Base-by-base conservation (phyloP, 2,888 invertebrate genomes). In the Drosophila mimetica region DNA sequence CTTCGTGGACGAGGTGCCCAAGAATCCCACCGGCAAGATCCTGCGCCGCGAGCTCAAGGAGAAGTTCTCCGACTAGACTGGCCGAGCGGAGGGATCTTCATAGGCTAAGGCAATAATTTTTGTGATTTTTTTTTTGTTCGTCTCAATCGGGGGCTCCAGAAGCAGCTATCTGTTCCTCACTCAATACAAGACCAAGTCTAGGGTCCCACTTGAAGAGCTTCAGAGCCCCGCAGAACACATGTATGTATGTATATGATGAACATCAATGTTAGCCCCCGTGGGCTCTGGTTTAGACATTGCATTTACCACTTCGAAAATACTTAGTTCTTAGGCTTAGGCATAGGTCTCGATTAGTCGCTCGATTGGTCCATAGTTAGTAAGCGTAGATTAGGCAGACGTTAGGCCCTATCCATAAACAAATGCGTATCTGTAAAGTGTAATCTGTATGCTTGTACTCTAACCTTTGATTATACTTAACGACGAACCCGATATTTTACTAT, bases 1-100 rank as follows among this genome's bases (percentile, higher is more conserved):
- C 20, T 94, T 96, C 74, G 90, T 95, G n/a, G 93, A 94, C 0
- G 92, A 91, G 53, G 94, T 97, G 80, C 97, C 97, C 0, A 96
- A 96, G 91, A 95, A 94, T 88, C 92, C 94, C 0, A 93, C 96
- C 0, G 97, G 97, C 1, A 97, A 97, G 91, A 96, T 97, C 76
- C 91, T 97, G 57, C 93, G 96, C 61, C 93, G 93, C 74, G 91
- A 93, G 39, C 89, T 96, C 36, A 92, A 92, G 82, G 91, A 92
- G 65, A 84, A 90, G 79, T 91, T 88, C 79, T 89, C 89, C 61
- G 88, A 88, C 72, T 90, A 82, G 79, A 74, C 8, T 1, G 25
- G 34, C 32, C 14, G n/a, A 36, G 4, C 22, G 14, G 9, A 11
- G 20, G 30, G 30, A 37, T 41, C 58, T 30, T 41, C 36, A 4